A percentile compares a stretch with the other conserved stretches of the same genome.
Conservation (phyloP, 64 coral and sea anemone genomes). For the Actinia equina region DNA sequence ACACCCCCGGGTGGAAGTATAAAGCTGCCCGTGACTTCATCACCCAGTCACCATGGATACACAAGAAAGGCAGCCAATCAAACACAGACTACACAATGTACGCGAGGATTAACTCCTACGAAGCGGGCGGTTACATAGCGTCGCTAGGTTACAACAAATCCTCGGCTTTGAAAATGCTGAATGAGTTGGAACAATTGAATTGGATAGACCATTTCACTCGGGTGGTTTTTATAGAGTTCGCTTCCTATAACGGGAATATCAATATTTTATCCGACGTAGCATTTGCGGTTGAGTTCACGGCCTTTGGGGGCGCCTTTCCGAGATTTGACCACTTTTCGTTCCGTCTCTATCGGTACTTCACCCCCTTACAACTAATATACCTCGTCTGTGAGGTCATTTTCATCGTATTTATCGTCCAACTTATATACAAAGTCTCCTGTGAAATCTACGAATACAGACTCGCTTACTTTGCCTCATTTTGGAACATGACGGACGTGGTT, state of each 20-base stretch:
- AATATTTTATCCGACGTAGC: constrained; percentile 41
- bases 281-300: constrained; percentile 38
- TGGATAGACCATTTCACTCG: constrained; percentile 57
- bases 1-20: constrained; percentile 18
- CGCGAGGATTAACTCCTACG: background rate
- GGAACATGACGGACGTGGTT: constrained; percentile 48
- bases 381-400: constrained; percentile 61
- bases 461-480: constrained; percentile 41
- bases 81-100: constrained; percentile 39
- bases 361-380: constrained; percentile 37
- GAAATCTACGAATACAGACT: constrained; percentile 21
- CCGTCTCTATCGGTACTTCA: constrained; percentile 60
- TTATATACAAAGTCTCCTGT: constrained; percentile 24
- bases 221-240: constrained; percentile 60
- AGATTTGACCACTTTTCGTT: constrained; percentile 54
- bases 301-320: constrained; percentile 31
- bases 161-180: background rate
- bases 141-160: constrained; percentile 7
- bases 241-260: constrained; percentile 51
- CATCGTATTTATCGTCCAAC: constrained; percentile 38
- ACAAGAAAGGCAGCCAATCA: constrained; percentile 39
- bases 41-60: constrained; percentile 47
- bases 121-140: constrained; percentile 52
- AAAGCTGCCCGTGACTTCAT: background rate
- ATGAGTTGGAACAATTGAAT: background rate